Conservation (phyloP, 2,113 vertebrate genomes). For the Rhea americana region DNA sequence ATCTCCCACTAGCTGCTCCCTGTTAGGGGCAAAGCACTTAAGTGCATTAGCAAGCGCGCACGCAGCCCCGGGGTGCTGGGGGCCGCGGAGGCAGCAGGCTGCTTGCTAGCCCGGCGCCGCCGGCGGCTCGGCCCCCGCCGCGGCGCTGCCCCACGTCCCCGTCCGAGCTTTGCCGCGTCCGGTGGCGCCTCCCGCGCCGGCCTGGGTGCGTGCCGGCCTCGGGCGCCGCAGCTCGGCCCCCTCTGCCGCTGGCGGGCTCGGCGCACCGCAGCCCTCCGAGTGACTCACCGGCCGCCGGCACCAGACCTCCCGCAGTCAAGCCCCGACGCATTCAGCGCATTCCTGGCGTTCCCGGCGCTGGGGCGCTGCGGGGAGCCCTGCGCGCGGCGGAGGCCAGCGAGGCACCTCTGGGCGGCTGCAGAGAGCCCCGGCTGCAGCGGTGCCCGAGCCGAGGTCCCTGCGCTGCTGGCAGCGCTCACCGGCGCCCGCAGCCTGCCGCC, state of each 20-base stretch:
- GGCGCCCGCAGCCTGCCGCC: background rate
- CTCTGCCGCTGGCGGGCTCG: background rate
- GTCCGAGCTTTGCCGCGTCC: no score
- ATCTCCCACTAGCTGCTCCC: background rate
- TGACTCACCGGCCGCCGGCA: background rate
- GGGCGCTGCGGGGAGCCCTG: background rate
- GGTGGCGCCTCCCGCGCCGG: no score
- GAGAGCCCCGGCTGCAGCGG: background rate
- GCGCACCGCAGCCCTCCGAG: background rate
- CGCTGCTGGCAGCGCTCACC: background rate
- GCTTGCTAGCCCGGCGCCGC: no score
- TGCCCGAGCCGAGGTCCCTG: background rate
- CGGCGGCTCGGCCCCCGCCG: no score
- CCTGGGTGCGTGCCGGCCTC: background rate
- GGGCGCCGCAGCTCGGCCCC: background rate
- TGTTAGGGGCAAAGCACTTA: background rate
- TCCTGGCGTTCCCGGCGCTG: slow-evolving; percentile 57
- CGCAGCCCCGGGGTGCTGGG: no score
- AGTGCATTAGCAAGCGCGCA: background rate
- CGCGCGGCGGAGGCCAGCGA: background rate
- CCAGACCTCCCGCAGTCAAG: slow-evolving; percentile 61
- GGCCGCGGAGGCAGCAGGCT: no score
- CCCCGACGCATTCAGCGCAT: slow-evolving; percentile 66
- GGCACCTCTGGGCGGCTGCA: background rate
- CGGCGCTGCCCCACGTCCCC: background rate